Base-by-base conservation (phyloP, 2,797 vertebrate genomes). In the Chrysocyon brachyurus region DNA sequence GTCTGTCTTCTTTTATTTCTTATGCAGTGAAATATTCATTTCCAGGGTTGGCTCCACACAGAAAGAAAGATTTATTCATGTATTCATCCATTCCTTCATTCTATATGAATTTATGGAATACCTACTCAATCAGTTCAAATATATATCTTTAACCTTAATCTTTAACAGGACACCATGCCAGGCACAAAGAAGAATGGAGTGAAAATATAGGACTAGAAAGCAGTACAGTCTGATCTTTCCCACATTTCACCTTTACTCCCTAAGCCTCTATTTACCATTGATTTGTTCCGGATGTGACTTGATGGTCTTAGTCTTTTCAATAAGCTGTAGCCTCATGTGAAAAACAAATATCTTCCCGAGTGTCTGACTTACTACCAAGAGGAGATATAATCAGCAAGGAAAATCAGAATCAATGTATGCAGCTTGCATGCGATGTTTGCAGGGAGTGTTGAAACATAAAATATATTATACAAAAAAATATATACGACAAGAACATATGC, bases 341-440 rank as follows among this genome's bases (percentile, higher is more conserved):
- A 96, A 97, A 97, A 57, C 6, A 82, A 95, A 26, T 91, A 46
- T n/a, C 31, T 75, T 26, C 17, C 31, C 3, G 0, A 96, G 36
- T 54, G 22, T 84, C 73, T 82, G n/a, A 82, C 73, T 90, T 22
- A 57, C 26, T 14, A 77, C 15, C 36, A 64, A 77, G 36, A 90
- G 9, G 21, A 73, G 59, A 56, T 21, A 83, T 19, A 90, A 93
- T 82, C 31, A 86, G 22, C 12, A 31, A 22, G 14, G 21, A 84
- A 94, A 88, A 78, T 70, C 36, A 73, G 40, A 85, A 40, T 85
- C 59, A 90, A n/a, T 63, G 40, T 22, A 31, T 26, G 49, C 7
- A 28, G 6, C 61, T 40, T 72, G 17, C 36, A 33, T 54, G 16
- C 36, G 24, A 86, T 78, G 79, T 40, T 61, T 94, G 17, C 33